A percentile compares a stretch with the other conserved stretches of the same genome.
Conservation (phyloP, 2,888 invertebrate species). For the Pristionchus mayeri region DNA sequence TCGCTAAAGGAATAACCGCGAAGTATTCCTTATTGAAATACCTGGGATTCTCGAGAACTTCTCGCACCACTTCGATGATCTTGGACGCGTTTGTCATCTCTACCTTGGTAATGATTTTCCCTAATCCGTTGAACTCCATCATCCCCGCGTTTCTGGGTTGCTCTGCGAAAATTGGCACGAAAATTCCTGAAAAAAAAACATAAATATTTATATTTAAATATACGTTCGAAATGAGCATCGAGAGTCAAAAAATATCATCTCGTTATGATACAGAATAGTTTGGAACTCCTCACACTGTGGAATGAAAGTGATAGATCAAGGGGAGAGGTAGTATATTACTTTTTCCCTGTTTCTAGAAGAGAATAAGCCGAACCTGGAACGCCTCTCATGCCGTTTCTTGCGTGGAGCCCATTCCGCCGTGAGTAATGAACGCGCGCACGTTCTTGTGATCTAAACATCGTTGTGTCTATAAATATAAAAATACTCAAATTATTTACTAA, state of each 20-base stretch:
- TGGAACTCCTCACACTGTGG: no score
- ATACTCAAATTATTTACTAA: not conserved
- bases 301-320: no score
- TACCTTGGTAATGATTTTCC: not conserved
- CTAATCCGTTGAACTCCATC: not conserved
- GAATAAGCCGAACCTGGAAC: no score
- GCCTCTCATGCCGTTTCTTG: constrained; percentile 3
- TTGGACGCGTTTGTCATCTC: not conserved
- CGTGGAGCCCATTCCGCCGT: constrained; percentile 7
- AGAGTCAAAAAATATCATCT: no score
- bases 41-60: not conserved
- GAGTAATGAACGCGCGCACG: not conserved
- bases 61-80: not conserved
- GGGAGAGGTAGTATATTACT: no score
- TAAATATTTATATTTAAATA: no score
- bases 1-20: no score
- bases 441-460: not conserved
- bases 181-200: not conserved
- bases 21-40: no score
- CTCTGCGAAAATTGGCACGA: constrained; percentile 13
- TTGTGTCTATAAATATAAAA: no score
- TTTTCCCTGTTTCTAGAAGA: no score
- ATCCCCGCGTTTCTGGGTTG: not conserved
- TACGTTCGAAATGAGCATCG: no score
- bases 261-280: no score